These are phyloP conservation scores for Lysiphlebus fabarum DNA, from an alignment of 1,140 invertebrate genomes.

Conservation along the genomic window DNA sequence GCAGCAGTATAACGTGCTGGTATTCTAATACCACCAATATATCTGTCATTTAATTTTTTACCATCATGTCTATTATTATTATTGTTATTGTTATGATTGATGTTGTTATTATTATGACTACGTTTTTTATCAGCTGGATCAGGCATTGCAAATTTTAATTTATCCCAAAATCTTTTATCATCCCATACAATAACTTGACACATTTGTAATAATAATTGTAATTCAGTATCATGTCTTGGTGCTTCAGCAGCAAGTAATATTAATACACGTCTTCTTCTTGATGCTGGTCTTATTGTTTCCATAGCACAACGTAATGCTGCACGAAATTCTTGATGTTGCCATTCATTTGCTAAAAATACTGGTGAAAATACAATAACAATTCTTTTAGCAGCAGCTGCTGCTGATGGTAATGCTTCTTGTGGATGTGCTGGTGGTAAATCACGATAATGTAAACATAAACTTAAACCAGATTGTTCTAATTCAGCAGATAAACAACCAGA, in stretches of 20 bases:
- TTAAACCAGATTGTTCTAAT: constrained; percentile 72
- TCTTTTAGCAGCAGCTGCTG: constrained; percentile 71
- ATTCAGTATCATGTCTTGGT: constrained; percentile 71
- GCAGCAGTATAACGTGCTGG: constrained; percentile 59
- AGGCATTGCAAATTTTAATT: constrained; percentile 83
- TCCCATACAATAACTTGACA: constrained; percentile 83
- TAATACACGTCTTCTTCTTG: constrained; percentile 71
- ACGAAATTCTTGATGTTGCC: constrained; percentile 69
- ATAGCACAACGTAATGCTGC: constrained; percentile 71
- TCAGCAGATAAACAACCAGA: constrained; percentile 73
- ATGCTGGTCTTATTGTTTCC: constrained; percentile 63
- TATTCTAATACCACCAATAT: constrained; percentile 42
- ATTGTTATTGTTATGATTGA: constrained; percentile 27
- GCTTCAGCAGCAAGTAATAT: constrained; percentile 68
- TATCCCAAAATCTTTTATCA: constrained; percentile 85
- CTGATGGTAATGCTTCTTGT: constrained; percentile 71
- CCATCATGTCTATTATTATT: constrained; percentile 20
- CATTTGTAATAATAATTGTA: constrained; percentile 77
- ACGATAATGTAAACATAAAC: constrained; percentile 72
- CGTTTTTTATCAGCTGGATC: constrained; percentile 55
- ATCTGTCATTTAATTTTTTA: constrained; percentile 39
- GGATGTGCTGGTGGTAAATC: constrained; percentile 69
- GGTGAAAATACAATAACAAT: constrained; percentile 73
- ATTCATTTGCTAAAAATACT: constrained; percentile 71
- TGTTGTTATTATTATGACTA: constrained; percentile 30